These are phyloP conservation scores for Rhynchomys soricoides DNA, from an alignment of 2,113 vertebrate species.

Conservation along the genomic window DNA sequence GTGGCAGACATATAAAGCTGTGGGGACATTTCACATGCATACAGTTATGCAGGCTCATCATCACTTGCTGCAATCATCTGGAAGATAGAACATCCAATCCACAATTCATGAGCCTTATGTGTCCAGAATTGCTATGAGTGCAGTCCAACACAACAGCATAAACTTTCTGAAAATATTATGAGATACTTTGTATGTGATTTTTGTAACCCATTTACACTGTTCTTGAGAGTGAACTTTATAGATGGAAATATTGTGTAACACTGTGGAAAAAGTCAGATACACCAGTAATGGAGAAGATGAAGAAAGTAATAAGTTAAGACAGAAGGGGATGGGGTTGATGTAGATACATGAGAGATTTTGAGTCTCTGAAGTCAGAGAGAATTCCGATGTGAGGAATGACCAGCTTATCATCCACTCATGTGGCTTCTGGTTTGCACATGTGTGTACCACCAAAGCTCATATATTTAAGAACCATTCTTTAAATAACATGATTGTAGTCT, in stretches of 20 bases:
- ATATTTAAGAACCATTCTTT: neutral
- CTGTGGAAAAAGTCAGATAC: neutral
- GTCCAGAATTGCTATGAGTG: neutral
- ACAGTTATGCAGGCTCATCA: neutral
- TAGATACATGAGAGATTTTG: neutral
- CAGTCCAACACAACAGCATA: neutral
- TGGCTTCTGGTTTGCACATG: neutral
- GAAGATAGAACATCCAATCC: neutral
- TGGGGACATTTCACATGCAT: neutral
- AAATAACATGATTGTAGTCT: neutral
- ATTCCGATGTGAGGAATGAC: neutral
- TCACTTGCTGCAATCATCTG: neutral
- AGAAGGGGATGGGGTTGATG: neutral
- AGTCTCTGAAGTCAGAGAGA: neutral
- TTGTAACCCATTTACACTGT: neutral
- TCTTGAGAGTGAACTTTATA: neutral
- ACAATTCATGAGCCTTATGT: neutral
- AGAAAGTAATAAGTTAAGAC: neutral
- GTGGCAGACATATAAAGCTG: neutral
- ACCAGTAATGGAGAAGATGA: neutral
- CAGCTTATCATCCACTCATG: neutral
- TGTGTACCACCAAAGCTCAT: neutral
- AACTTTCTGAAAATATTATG: neutral
- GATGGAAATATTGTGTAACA: neutral
- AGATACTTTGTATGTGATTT: neutral